Conservation (phyloP, 1,140 invertebrate genomes). For the Drosophila eugracilis region DNA sequence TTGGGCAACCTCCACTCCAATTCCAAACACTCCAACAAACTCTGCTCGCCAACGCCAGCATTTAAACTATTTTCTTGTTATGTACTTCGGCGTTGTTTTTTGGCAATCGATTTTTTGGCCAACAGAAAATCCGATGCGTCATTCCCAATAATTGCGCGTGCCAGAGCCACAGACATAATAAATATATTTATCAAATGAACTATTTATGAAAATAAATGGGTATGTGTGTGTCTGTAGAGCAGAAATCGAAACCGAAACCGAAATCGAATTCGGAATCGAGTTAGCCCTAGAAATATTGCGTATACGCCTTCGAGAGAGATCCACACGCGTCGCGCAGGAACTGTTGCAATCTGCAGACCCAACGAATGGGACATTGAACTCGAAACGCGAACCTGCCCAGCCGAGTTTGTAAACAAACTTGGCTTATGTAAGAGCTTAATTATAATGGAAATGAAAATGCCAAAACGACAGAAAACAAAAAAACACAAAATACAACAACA, state of each 20-base stretch:
- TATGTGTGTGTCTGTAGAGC: too few relatives aligned
- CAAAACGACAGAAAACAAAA: constrained; percentile 59
- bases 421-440: constrained; percentile 76
- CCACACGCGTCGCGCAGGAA: constrained; percentile 66
- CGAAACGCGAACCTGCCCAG: constrained; percentile 66
- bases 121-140: constrained; percentile 73
- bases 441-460: constrained; percentile 80
- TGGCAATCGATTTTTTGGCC: constrained; percentile 63
- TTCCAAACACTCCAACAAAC: constrained; percentile 50
- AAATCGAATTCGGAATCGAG: constrained; percentile 18
- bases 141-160: constrained; percentile 76
- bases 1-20: constrained; percentile 74
- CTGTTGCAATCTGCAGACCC: constrained; percentile 67
- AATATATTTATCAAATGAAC: constrained; percentile 71
- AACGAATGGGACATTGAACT: constrained; percentile 77
- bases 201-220: constrained; percentile 41
- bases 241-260: constrained; percentile 38
- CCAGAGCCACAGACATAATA: constrained; percentile 48
- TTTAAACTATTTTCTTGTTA: constrained; percentile 80
- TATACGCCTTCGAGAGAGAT: constrained; percentile 76
- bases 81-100: constrained; percentile 63
- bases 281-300: constrained; percentile 12
- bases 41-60: constrained; percentile 57
- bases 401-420: constrained; percentile 75
- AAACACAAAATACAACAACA: too few relatives aligned